Base-by-base conservation (phyloP, 2,797 vertebrate genomes). In the Heliangelus exortis region DNA sequence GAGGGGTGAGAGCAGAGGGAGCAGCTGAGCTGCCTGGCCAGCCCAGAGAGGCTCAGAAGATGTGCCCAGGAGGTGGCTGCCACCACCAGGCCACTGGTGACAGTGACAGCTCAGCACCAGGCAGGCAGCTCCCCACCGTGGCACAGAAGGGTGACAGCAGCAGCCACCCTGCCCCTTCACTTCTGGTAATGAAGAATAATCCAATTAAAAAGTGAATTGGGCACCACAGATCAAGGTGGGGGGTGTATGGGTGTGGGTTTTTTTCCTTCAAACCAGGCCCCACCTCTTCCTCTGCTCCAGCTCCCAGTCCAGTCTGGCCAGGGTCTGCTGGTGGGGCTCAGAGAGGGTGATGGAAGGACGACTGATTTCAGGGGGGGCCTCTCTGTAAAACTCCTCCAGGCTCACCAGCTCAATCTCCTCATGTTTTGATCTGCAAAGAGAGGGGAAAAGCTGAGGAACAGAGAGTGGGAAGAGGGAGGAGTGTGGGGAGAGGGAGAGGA, bases 281-380 rank as follows among this genome's bases (percentile, higher is more conserved):
- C 86, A 99, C 99, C 99, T 99, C 97, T 99, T 99, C 87, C 99
- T 98, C 97, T 99, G 99, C 89, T 99, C 99, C 67, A 99, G 98
- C 96, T 99, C 99, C 99, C 99, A 99, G 97, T 99, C 99, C 43
- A 99, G 98, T 33, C 99, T 98, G 6, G 99, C 98, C 79, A 99
- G 97, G 5, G 99, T 99, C 94, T 99, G 99, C 92, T 99, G 99
- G 95, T 99, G 99, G 31, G 98, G 98, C 95, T 99, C 99, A 1
- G 84, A 97, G 78, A 97, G 98, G 22, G 99, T 99, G 94, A 99
- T 96, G 4, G 98, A 97, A 8, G 98, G 98, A 13, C 98, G 98
- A 95, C 99, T 99, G 92, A 99, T 99, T 21, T 99, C 99, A 1
- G 97, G 34, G 5, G 99, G 99, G 0, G 99, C 99, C 14, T 98